Percentiles rank a stretch among this genome's conserved stretches.
phyloP scores from a whole-genome alignment of 2,888 invertebrate genomes.

The Loripinus fragilis region DNA sequence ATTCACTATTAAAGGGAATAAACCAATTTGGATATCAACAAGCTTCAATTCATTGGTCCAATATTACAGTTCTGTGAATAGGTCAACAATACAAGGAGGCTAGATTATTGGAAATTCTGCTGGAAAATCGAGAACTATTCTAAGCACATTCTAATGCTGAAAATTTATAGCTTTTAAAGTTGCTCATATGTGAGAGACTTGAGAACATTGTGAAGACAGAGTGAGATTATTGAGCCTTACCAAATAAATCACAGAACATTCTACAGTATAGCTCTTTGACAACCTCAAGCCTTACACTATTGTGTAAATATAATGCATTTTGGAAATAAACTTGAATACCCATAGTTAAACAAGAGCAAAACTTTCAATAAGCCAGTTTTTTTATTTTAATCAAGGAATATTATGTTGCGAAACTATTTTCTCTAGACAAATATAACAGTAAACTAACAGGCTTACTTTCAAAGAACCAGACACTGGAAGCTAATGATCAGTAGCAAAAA shows the following conservation, averaged over 20 bases:
- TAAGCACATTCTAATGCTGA: background rate
- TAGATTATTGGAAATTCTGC: background rate
- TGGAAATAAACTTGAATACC: background rate
- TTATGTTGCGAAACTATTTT: background rate
- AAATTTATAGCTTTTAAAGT: conserved; percentile 18
- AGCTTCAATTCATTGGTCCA: too few relatives aligned
- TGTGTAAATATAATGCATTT: conserved; percentile 10
- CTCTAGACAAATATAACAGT: background rate
- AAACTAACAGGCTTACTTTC: background rate
- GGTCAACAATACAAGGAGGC: background rate
- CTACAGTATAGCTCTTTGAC: background rate
- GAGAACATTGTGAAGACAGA: conserved; percentile 1
- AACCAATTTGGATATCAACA: too few relatives aligned
- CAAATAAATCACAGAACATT: conserved; percentile 5
- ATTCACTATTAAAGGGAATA: too few relatives aligned
- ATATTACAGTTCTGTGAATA: background rate
- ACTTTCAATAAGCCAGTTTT: background rate
- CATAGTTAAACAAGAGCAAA: background rate
- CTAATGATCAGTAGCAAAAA: background rate
- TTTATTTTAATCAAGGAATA: conserved; percentile 3
- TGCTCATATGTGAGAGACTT: background rate
- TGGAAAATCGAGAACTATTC: background rate
- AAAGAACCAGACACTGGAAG: background rate
- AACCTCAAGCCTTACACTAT: background rate
- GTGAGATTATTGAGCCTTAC: background rate